Evolutionary conservation across 2,888 invertebrate species (phyloP).

Genomic region (Brachyopa scutellaris): DNA sequence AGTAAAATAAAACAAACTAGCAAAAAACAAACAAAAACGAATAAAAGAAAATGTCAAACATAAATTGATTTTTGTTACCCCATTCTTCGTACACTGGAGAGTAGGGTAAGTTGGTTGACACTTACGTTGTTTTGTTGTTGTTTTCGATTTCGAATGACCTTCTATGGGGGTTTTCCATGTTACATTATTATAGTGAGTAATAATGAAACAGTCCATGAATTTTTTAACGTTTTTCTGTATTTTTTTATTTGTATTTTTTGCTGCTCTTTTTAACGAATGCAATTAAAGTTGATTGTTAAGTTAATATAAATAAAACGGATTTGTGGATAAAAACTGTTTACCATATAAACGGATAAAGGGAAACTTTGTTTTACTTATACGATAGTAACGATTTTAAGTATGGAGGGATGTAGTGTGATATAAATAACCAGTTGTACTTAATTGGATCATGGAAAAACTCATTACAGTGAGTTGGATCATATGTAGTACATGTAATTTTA

Average conservation of each 20-base stretch:
- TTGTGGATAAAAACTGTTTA: neutral
- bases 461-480: too few relatives aligned
- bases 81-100: conserved; percentile 60
- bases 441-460: neutral
- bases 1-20: conserved; percentile 24
- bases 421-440: neutral
- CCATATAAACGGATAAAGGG: too few relatives aligned
- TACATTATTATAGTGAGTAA: conserved; percentile 39
- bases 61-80: conserved; percentile 71
- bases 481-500: too few relatives aligned
- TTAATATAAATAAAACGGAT: conserved; percentile 17
- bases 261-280: conserved; percentile 28
- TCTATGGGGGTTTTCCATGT: conserved; percentile 70
- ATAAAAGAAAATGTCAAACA: conserved; percentile 71
- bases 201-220: conserved; percentile 30
- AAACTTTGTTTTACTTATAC: neutral
- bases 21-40: conserved; percentile 59
- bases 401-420: too few relatives aligned
- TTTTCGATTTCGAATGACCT: conserved; percentile 73
- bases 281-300: conserved; percentile 35
- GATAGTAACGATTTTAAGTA: neutral
- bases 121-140: conserved; percentile 68
- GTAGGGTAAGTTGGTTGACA: conserved; percentile 71
- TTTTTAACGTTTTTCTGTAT: conserved; percentile 18
- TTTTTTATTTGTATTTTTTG: conserved; percentile 4